phyloP scores from a whole-genome alignment of 2,888 invertebrate species.

The Mystacides longicornis region DNA sequence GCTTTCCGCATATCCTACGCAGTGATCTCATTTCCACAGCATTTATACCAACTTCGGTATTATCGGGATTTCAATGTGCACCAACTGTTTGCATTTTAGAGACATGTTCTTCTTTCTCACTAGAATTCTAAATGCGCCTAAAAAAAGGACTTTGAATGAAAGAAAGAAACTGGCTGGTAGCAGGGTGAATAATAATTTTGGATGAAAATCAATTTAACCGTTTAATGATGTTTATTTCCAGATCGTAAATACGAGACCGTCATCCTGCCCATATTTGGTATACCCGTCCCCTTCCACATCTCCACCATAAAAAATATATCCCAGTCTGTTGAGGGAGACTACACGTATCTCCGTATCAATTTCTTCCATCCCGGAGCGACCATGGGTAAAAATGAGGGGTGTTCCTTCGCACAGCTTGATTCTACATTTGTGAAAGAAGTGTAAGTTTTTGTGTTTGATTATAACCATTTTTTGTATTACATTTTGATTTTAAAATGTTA shows the following conservation, averaged over 20 bases:
- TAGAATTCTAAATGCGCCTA: no score
- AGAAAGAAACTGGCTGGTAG: no score
- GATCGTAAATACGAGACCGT: slow-evolving; percentile 97
- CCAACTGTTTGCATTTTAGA: no score
- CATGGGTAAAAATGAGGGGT: slow-evolving; percentile 89
- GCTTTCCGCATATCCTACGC: no score
- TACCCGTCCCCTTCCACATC: slow-evolving; percentile 97
- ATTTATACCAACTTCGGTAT: no score
- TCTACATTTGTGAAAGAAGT: slow-evolving; percentile 98
- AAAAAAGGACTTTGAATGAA: no score
- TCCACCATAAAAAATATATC: slow-evolving; percentile 99
- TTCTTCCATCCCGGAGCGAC: slow-evolving; percentile 98
- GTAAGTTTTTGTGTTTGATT: no score
- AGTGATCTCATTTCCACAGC: no score
- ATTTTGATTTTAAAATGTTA: no score
- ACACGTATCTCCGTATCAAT: slow-evolving; percentile 95
- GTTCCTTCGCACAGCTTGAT: slow-evolving; percentile 87
- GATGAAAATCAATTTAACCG: background rate
- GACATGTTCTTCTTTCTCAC: no score
- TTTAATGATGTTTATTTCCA: slow-evolving; percentile 34
- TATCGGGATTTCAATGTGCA: no score
- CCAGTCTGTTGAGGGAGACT: slow-evolving; percentile 97
- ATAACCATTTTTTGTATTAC: no score
- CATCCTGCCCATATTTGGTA: slow-evolving; percentile 94
- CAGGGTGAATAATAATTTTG: background rate